Evolutionary conservation across 2,888 invertebrate species (phyloP), one percentile per base, ranked within the genome.

Genomic region (Pristionchus maxplancki): DNA sequence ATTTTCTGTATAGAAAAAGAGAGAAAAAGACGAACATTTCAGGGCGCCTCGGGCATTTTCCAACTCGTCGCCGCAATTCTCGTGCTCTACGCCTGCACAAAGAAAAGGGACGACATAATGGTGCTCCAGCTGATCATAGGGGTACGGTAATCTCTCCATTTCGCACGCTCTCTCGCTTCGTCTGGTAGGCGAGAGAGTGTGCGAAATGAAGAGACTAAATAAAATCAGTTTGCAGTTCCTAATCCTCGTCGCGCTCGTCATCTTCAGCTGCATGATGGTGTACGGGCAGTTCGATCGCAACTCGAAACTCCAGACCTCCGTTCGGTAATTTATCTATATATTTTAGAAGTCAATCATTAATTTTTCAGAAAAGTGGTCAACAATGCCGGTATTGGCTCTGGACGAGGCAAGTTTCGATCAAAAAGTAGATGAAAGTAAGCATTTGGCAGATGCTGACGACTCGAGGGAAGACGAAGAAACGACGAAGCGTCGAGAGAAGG

Each of bases 121-220:
- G 44, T 78, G n/a, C 78, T 40, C n/a, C 40, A 44, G 48, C 6
- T 78, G 78, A 28, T 78, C 78, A n/a, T 78, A 9, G n/a, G n/a
- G 44, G 78, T 78, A 78, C 40, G 74, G n/a, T n/a, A n/a, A n/a
- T n/a, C n/a, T 20, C 40, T n/a, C 74, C 58, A 74, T 40, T 64
- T 31, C 31, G 11, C 13, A 13, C 13, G 50, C 50, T 4, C 50
- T 50, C 5, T 50, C 50, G 50, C n/a, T 50, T 17, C 3, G 20
- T 1, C 1, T 20, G 50, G 20, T 9, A 50, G 1, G 50, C 50
- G 50, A 50, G 20, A 50, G 50, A 50, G 50, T 20, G 5, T 50
- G 50, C 11, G 50, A 50, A 50, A 50, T 50, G 2, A 17, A 50
- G 50, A 50, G 17, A 50, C 50, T 11, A 44, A 44, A 44, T 44